Conservation (phyloP, 2,113 vertebrate genomes). For the Istiophorus platypterus region DNA sequence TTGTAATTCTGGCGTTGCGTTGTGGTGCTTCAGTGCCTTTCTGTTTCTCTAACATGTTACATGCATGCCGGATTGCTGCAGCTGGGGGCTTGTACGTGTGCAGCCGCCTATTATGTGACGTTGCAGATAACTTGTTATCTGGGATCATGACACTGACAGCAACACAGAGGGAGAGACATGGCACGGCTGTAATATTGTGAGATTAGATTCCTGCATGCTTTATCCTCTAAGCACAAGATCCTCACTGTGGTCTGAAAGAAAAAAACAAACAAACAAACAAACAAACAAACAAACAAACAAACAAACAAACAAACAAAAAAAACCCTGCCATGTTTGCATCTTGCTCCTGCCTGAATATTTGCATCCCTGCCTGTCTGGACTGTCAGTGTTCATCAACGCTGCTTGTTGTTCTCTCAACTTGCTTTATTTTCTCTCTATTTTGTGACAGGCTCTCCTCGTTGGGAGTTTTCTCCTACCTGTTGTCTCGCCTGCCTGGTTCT, state of each 20-base stretch:
- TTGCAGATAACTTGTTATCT: constrained; percentile 59
- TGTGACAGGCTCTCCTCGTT: constrained; percentile 27
- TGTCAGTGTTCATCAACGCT: constrained; percentile 52
- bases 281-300: too few species aligned
- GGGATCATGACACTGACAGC: constrained; percentile 43
- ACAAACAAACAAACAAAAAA: neutral
- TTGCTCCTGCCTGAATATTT: constrained; percentile 2
- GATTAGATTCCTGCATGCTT: constrained; percentile 65
- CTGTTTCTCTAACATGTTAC: constrained; percentile 18
- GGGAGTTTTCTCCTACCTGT: constrained; percentile 38
- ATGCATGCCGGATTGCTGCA: constrained; percentile 49
- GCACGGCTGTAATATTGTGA: constrained; percentile 54
- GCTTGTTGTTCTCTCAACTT: constrained; percentile 30
- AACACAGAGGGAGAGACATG: constrained; percentile 22
- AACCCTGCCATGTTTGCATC: neutral
- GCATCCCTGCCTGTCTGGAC: constrained; percentile 14
- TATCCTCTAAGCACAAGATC: constrained; percentile 46
- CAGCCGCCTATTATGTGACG: constrained; percentile 24
- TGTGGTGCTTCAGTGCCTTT: constrained; percentile 20
- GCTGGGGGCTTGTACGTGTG: constrained; percentile 7
- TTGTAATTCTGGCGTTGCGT: constrained; percentile 56
- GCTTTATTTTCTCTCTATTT: constrained; percentile 33
- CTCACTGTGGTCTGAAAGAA: constrained; percentile 28
- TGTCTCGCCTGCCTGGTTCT: constrained; percentile 32
- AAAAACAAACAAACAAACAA: too few species aligned